These are phyloP conservation scores for Zingel zingel DNA, from an alignment of 2,113 vertebrate genomes.

Conservation along the genomic window DNA sequence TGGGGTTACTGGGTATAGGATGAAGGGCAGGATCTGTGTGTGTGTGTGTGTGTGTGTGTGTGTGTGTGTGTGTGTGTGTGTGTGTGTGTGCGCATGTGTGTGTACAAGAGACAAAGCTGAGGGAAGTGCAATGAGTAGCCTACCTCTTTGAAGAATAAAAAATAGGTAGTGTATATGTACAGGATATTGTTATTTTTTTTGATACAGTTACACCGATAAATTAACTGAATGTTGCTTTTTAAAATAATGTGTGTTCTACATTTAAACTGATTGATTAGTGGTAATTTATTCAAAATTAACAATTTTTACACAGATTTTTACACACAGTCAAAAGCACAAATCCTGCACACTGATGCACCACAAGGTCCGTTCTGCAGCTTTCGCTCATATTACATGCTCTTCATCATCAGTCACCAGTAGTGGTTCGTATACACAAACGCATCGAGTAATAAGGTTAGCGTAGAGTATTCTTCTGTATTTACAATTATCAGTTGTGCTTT, in stretches of 20 bases:
- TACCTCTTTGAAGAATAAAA: not conserved
- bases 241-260: not conserved
- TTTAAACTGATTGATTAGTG: not conserved
- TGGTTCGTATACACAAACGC: no score
- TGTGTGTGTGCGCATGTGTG: not conserved
- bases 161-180: not conserved
- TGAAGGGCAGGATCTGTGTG: not conserved
- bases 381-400: not conserved
- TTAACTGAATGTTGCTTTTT: not conserved
- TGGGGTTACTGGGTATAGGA: not conserved
- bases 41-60: conserved; percentile 6
- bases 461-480: no score
- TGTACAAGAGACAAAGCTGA: not conserved
- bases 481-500: no score
- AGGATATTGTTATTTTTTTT: not conserved
- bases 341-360: not conserved
- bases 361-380: no score
- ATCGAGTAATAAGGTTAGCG: no score
- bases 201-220: not conserved
- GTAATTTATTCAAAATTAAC: no score
- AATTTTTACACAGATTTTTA: no score
- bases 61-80: not conserved
- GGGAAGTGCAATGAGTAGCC: not conserved
- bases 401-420: not conserved
- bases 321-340: not conserved